Percentiles rank a stretch among this genome's conserved stretches.
phyloP scores from a whole-genome alignment of 2,888 invertebrate species.

The Drosophila nr. medialis region DNA sequence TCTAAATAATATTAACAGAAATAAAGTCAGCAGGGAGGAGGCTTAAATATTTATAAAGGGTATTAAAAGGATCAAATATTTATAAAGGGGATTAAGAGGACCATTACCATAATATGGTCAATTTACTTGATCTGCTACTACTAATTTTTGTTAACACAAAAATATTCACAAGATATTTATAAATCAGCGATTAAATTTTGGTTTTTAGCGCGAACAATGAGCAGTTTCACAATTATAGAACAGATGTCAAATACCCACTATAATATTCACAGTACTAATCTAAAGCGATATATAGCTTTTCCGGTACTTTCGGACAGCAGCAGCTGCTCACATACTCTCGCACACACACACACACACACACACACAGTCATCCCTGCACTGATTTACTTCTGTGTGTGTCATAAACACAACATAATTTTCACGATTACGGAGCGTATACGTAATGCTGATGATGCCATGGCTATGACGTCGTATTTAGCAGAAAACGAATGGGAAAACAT shows the following conservation, averaged over 20 bases:
- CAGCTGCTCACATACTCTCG: slow-evolving; percentile 33
- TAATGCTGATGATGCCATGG: slow-evolving; percentile 33
- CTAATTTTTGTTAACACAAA: not conserved
- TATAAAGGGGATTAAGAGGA: not conserved
- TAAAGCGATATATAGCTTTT: slow-evolving; percentile 26
- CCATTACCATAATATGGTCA: rapidly evolving
- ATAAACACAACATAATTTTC: slow-evolving; percentile 43
- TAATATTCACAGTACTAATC: slow-evolving; percentile 15
- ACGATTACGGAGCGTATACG: not conserved
- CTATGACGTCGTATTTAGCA: slow-evolving; percentile 35
- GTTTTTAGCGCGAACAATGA: slow-evolving; percentile 19
- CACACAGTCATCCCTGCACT: not conserved
- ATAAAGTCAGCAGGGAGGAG: not conserved
- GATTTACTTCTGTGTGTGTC: slow-evolving; percentile 19
- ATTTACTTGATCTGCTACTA: not conserved
- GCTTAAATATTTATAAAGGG: not conserved
- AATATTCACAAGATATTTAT: not conserved
- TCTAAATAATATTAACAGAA: not conserved
- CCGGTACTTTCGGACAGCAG: slow-evolving; percentile 14
- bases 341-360: slow-evolving; percentile 15
- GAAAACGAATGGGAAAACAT: not conserved
- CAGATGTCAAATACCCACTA: slow-evolving; percentile 36
- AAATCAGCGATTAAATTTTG: not conserved
- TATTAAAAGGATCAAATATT: not conserved
- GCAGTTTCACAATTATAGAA: slow-evolving; percentile 37